Evolutionary conservation across 1,140 invertebrate genomes (phyloP).

Genomic region (Euwallacea similis): DNA sequence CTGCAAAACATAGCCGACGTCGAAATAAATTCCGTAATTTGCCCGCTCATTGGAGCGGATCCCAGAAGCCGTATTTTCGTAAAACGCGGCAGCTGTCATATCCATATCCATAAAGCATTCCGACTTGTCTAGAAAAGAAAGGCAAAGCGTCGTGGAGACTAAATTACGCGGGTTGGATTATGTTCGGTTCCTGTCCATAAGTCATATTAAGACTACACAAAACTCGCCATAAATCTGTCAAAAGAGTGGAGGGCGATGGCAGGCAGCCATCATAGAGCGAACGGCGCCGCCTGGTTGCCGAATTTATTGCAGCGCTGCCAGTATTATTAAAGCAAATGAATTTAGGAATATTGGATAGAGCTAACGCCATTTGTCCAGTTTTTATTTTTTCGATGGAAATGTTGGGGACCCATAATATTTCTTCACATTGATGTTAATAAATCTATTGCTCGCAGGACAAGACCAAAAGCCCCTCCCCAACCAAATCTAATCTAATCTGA

Average conservation of each 20-base stretch:
- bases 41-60: background rate
- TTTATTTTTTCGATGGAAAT: too few species aligned
- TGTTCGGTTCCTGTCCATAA: conserved; percentile 56
- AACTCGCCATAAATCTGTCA: conserved; percentile 56
- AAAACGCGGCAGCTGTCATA: conserved; percentile 26
- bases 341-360: too few species aligned
- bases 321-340: background rate
- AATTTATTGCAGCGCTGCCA: background rate
- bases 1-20: background rate
- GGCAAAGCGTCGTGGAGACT: conserved; percentile 35
- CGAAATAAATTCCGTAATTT: conserved; percentile 1
- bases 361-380: too few species aligned
- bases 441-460: too few species aligned
- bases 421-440: too few species aligned
- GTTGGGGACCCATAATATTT: too few species aligned
- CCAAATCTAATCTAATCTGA: too few species aligned
- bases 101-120: conserved; percentile 31
- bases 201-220: conserved; percentile 57
- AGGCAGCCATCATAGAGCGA: conserved; percentile 46
- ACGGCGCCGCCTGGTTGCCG: conserved; percentile 15
- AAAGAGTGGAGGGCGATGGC: conserved; percentile 48
- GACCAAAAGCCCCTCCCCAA: too few species aligned
- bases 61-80: conserved; percentile 5
- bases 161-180: conserved; percentile 51
- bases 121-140: conserved; percentile 29